Evolutionary conservation across 1,140 invertebrate genomes (phyloP).

Genomic region (Nasonia longicornis): DNA sequence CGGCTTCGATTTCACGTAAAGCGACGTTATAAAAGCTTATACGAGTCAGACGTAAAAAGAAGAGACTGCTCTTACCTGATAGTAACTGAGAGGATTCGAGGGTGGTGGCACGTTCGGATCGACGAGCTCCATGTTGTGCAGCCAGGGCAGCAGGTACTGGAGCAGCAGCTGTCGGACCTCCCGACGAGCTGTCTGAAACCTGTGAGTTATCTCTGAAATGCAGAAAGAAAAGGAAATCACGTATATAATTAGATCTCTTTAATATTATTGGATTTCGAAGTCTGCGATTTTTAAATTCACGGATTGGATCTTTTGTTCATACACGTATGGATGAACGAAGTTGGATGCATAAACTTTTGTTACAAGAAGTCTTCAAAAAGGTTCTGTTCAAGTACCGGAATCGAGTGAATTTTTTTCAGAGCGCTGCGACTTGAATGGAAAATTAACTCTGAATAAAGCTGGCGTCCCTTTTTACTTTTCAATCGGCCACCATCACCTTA

Average conservation of each 20-base stretch:
- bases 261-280: neutral
- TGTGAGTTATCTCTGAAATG: constrained; percentile 91
- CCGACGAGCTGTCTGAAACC: constrained; percentile 94
- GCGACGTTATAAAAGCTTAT: neutral
- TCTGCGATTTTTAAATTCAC: too few relatives aligned
- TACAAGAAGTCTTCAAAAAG: too few relatives aligned
- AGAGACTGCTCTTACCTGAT: constrained; percentile 74
- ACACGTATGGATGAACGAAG: too few relatives aligned
- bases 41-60: neutral
- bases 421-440: too few relatives aligned
- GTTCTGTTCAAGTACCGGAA: too few relatives aligned
- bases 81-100: constrained; percentile 83
- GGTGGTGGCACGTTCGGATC: constrained; percentile 92
- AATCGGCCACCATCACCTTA: too few relatives aligned
- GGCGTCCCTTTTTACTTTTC: too few relatives aligned
- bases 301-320: too few relatives aligned
- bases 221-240: constrained; percentile 2
- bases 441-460: too few relatives aligned
- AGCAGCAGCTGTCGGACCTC: constrained; percentile 90
- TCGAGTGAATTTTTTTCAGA: too few relatives aligned
- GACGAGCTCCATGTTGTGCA: constrained; percentile 98
- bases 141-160: constrained; percentile 95
- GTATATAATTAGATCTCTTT: neutral
- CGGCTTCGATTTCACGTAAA: neutral
- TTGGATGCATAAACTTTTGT: too few relatives aligned